Conservation (phyloP, 2,113 vertebrate genomes). For the Synchiropus splendidus region DNA sequence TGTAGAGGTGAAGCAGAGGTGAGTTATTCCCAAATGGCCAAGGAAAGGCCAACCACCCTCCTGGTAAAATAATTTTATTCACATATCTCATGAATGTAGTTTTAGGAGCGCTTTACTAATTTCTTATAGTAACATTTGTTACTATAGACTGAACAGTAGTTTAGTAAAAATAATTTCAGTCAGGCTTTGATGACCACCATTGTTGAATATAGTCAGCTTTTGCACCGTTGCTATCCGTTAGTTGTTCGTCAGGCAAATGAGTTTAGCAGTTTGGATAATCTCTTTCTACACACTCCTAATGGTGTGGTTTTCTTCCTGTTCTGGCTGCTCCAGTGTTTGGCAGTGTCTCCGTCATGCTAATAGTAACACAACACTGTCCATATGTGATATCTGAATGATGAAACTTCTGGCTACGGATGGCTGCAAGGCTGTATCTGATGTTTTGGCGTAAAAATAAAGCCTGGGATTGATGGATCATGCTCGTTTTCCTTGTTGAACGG, state of each 20-base stretch:
- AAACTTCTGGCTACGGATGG: constrained; percentile 49
- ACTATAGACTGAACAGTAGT: no score
- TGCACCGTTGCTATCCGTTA: no score
- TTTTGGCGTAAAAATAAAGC: constrained; percentile 53
- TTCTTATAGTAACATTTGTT: no score
- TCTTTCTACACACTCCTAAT: constrained; percentile 23
- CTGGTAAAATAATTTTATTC: no score
- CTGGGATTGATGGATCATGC: constrained; percentile 48
- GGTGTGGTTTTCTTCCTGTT: constrained; percentile 16
- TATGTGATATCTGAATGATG: constrained; percentile 61
- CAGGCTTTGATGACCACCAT: no score
- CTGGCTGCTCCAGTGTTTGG: constrained; percentile 27
- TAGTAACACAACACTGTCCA: constrained; percentile 53
- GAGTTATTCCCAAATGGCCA: no score
- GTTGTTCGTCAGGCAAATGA: constrained; percentile 19
- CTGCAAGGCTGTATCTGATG: constrained; percentile 53
- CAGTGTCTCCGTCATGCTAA: constrained; percentile 32
- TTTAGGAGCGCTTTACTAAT: no score
- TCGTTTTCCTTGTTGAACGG: constrained; percentile 56
- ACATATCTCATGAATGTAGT: no score
- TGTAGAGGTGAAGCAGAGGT: no score
- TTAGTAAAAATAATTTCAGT: no score
- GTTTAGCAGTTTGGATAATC: constrained; percentile 33
- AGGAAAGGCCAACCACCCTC: no score
- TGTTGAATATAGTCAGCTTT: no score